Evolutionary conservation across 2,888 invertebrate species (phyloP).

Genomic region (Neoascia interrupta): DNA sequence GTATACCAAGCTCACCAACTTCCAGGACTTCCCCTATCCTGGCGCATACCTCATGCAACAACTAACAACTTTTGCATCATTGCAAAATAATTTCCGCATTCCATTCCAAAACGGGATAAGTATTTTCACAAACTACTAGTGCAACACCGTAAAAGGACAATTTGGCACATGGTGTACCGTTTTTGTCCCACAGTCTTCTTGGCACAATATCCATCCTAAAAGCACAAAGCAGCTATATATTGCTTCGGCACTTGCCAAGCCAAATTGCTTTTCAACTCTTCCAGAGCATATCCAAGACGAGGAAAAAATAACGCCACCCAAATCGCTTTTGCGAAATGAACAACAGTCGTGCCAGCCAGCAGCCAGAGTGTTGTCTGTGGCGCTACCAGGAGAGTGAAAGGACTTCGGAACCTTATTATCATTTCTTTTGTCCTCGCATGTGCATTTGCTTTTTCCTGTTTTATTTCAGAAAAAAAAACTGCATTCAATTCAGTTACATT

Average conservation of each 20-base stretch:
- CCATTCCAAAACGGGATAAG: slow-evolving; percentile 19
- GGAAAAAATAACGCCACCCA: slow-evolving; percentile 2
- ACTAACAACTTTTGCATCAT: no score
- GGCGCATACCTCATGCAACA: not conserved
- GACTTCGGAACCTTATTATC: slow-evolving; percentile 50
- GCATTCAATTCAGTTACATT: slow-evolving; percentile 58
- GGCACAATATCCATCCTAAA: slow-evolving; percentile 17
- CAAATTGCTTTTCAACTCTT: slow-evolving; percentile 1
- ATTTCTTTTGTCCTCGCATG: slow-evolving; percentile 49
- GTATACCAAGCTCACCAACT: no score
- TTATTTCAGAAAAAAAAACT: slow-evolving; percentile 44
- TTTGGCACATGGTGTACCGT: slow-evolving; percentile 45
- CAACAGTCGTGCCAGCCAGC: slow-evolving; percentile 31
- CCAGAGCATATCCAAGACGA: not conserved
- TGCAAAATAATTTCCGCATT: slow-evolving; percentile 31
- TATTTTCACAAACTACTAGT: slow-evolving; percentile 13
- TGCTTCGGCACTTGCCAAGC: slow-evolving; percentile 1
- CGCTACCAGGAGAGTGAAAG: not conserved
- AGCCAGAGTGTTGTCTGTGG: no score
- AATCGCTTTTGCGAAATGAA: slow-evolving; percentile 35
- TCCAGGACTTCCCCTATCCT: no score
- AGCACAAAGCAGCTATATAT: slow-evolving; percentile 38
- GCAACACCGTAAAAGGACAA: slow-evolving; percentile 28
- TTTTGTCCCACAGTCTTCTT: not conserved
- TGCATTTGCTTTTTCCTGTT: slow-evolving; percentile 32